A percentile compares a stretch with the other conserved stretches of the same genome.
Evolutionary conservation across 2,888 invertebrate species (phyloP).

Genomic region (Diarsia dahlii): DNA sequence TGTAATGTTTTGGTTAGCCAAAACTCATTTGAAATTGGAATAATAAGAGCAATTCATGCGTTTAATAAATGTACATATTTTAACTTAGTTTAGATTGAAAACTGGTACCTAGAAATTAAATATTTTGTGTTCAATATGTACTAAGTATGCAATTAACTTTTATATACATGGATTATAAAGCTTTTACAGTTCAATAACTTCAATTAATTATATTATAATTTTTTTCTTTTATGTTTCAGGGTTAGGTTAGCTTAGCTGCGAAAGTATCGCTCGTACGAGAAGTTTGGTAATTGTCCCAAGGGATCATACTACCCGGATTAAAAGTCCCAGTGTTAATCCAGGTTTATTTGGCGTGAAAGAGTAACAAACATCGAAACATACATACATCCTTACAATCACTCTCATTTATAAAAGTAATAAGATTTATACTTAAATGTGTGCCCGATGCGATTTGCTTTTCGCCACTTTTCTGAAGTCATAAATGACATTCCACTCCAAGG

Average conservation of each 20-base stretch:
- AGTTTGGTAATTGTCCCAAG: too few species aligned
- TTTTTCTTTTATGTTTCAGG: neutral
- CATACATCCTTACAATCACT: neutral
- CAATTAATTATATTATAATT: neutral
- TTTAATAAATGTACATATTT: slow-evolving; percentile 7
- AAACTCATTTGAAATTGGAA: slow-evolving; percentile 10
- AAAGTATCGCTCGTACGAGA: neutral
- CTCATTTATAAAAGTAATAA: neutral
- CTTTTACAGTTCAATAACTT: neutral
- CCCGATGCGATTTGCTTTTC: too few species aligned
- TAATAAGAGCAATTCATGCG: neutral
- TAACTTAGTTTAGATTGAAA: neutral
- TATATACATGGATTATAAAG: neutral
- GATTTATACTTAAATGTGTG: neutral
- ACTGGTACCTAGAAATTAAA: neutral
- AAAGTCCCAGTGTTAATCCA: neutral
- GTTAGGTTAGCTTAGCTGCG: neutral
- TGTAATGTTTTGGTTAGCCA: neutral
- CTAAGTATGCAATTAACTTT: neutral
- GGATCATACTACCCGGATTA: neutral
- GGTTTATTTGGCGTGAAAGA: neutral
- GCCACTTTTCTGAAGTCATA: too few species aligned
- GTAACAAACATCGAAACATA: neutral
- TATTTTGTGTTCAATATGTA: neutral
- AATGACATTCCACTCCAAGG: too few species aligned